Conservation (phyloP, 1,140 invertebrate species). For the Drosophila tsacasi region DNA sequence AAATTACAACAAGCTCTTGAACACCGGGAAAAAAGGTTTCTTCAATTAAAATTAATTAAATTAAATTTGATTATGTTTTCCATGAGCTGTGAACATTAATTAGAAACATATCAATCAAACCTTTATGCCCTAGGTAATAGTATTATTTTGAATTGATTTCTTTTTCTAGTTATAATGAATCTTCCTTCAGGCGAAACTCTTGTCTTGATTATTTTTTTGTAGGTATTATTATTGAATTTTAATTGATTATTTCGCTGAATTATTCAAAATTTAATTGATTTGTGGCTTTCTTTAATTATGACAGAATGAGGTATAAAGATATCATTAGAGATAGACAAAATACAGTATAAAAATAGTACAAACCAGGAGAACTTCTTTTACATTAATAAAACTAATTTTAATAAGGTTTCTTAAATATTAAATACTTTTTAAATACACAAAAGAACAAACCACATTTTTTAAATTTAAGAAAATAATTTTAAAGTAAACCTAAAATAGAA, state of each 20-base stretch:
- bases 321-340: neutral
- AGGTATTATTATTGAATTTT: neutral
- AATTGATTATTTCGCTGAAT: neutral
- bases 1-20: constrained; percentile 48
- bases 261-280: neutral
- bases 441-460: too few relatives aligned
- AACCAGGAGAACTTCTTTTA: neutral
- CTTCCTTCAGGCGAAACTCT: neutral
- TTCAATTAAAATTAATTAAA: neutral
- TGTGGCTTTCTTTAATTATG: neutral
- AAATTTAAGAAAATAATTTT: neutral
- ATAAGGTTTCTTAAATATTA: neutral
- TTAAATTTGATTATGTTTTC: neutral
- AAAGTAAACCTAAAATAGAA: neutral
- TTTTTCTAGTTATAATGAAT: neutral
- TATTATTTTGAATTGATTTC: neutral
- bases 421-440: neutral
- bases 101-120: neutral
- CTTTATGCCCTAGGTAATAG: neutral
- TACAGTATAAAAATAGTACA: neutral
- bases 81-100: neutral
- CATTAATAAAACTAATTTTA: neutral
- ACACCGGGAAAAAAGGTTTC: constrained; percentile 11
- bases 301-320: neutral
- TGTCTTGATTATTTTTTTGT: too few relatives aligned